Percentiles rank a stretch among this genome's conserved stretches.
Conservation (phyloP, 2,113 vertebrate genomes). For the Carettochelys insculpta region DNA sequence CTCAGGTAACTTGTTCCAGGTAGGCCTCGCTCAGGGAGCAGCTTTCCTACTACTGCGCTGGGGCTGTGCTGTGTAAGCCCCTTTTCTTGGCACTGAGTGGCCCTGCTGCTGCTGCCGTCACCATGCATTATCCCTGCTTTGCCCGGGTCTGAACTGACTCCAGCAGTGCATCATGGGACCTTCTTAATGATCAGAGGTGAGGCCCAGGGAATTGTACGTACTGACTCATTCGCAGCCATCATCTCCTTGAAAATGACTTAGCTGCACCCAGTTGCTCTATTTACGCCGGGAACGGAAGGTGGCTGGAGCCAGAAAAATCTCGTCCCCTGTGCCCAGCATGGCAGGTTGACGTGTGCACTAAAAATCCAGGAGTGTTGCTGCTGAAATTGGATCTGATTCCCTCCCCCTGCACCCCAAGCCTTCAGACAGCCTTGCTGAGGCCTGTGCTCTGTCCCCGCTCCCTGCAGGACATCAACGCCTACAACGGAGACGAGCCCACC, state of each 20-base stretch:
- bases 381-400: background rate
- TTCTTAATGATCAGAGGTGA: background rate
- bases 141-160: background rate
- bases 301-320: background rate
- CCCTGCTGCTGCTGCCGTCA: background rate
- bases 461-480: constrained; percentile 89
- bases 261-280: too few species aligned
- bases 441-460: background rate
- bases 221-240: background rate
- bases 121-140: background rate
- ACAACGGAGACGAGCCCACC: constrained; percentile 71
- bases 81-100: too few species aligned
- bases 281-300: too few species aligned
- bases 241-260: too few species aligned
- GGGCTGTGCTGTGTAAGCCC: too few species aligned
- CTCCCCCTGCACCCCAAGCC: background rate
- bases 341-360: background rate
- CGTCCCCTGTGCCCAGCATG: background rate
- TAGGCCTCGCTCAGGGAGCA: background rate
- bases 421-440: accelerated
- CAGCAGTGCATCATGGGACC: background rate
- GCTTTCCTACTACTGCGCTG: too few species aligned
- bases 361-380: background rate
- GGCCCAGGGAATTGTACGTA: background rate
- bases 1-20: background rate